These are phyloP conservation scores for Gallinago undulata DNA, from an alignment of 2,113 vertebrate genomes.

Conservation along the genomic window DNA sequence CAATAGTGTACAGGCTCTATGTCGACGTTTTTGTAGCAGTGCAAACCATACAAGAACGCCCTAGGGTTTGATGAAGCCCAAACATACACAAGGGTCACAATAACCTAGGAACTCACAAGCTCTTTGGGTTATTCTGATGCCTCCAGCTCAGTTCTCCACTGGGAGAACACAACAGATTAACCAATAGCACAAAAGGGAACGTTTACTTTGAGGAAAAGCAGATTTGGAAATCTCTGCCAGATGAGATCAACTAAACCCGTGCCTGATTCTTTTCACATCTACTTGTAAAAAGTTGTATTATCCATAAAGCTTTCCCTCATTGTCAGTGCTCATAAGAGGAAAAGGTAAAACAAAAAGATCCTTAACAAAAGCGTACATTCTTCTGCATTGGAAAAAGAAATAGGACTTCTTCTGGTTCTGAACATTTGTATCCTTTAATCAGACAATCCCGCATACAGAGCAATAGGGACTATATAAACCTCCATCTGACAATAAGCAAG, in stretches of 20 bases:
- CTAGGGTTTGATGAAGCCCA: neutral
- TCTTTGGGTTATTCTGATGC: neutral
- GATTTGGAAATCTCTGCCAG: neutral
- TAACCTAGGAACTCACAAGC: neutral
- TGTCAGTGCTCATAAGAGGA: neutral
- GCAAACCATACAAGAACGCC: neutral
- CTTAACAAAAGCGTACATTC: neutral
- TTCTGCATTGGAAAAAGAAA: neutral
- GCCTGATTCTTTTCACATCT: neutral
- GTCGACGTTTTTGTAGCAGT: rapidly evolving
- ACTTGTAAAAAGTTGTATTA: neutral
- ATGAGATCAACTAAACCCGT: neutral
- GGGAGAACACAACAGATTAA: neutral
- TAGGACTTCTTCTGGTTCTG: neutral
- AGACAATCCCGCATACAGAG: neutral
- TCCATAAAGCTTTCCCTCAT: neutral
- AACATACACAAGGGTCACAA: neutral
- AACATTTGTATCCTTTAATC: neutral
- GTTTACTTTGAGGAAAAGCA: neutral
- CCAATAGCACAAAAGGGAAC: neutral
- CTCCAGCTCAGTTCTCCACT: neutral
- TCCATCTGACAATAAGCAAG: neutral
- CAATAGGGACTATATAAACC: neutral
- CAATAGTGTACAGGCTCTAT: rapidly evolving
- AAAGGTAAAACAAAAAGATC: neutral